phyloP scores from a whole-genome alignment of 2,797 vertebrate species.

The Molossus alvarezi region DNA sequence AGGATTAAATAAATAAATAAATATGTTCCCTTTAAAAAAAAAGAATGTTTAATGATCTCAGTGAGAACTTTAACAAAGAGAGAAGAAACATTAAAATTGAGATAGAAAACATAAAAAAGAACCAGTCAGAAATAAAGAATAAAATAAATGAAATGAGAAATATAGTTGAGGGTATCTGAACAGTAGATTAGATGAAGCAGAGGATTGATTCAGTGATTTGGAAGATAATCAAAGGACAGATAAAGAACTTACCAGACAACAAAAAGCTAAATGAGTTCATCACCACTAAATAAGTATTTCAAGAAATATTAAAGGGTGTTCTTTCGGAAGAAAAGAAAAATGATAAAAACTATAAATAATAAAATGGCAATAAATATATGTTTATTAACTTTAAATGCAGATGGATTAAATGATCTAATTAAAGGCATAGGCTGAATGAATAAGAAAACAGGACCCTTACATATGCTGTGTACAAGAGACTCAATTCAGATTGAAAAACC shows the following conservation, averaged over 20 bases:
- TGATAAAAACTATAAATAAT: neutral
- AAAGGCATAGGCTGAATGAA: neutral
- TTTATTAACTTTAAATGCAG: neutral
- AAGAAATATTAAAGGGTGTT: neutral
- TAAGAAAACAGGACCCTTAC: neutral
- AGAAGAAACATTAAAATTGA: neutral
- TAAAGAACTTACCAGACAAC: neutral
- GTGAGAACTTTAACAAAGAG: neutral
- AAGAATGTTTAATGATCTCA: neutral
- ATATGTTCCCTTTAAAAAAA: too few species aligned
- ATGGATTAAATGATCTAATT: neutral
- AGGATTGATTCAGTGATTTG: neutral
- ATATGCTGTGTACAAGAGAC: neutral
- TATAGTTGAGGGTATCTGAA: neutral
- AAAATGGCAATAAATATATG: neutral
- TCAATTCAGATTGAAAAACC: neutral
- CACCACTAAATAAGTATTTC: neutral
- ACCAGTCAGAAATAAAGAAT: neutral
- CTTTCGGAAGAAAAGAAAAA: neutral
- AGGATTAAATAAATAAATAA: too few species aligned
- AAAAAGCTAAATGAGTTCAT: neutral
- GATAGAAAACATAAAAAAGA: neutral
- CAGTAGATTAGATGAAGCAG: neutral
- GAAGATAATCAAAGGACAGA: neutral
- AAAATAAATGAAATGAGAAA: neutral